Base-by-base conservation (phyloP, 2,797 vertebrate species). In the Acrossocheilus wenchowensis region DNA sequence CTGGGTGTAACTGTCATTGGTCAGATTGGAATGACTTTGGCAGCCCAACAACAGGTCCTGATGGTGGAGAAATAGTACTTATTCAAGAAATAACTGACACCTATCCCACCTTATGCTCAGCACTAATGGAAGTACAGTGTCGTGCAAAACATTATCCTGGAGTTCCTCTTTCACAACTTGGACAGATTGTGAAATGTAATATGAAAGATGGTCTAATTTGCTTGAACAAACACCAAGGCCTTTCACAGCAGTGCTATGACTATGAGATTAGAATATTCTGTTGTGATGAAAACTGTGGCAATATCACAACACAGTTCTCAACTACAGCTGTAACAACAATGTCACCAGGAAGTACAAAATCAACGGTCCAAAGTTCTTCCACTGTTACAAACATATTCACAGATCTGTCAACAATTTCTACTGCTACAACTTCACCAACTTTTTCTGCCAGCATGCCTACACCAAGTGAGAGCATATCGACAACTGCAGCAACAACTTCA, bases 41-140 rank as follows among this genome's bases (percentile, higher is more conserved):
- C 1, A 36, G 83, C 1, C 86, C 89, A 12, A 89, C 90, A 54
- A 0, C 69, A 48, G 90, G 88, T 30, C 86, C 81, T 45, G 23
- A 89, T 23, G 91, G 91, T 39, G 91, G 91, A 12, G 87, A 93
- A 3, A 10, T 86, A 72, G 86, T 90, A 79, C 75, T 89, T 4
- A 90, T 93, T 21, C 5, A 83, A 66, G 75, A 62, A 1, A 85
- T 92, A 11, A 83, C 52, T 10, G 30, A 87, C 39, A 81, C 68
- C 23, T 78, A 73, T 71, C 23, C 15, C 41, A 10, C 8, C 11
- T 0, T 36, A 21, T 88, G 85, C 11, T 52, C 48, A 36, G 19
- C 12, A 0, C 60, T 66, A 64, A 41, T 5, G 4, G 19, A 36
- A 4, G 75, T 87, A 8, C 11, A 89, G 2, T 90, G 89, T 10